These are phyloP conservation scores for Perithous albicinctus DNA, from an alignment of 2,888 invertebrate genomes.

Conservation along the genomic window DNA sequence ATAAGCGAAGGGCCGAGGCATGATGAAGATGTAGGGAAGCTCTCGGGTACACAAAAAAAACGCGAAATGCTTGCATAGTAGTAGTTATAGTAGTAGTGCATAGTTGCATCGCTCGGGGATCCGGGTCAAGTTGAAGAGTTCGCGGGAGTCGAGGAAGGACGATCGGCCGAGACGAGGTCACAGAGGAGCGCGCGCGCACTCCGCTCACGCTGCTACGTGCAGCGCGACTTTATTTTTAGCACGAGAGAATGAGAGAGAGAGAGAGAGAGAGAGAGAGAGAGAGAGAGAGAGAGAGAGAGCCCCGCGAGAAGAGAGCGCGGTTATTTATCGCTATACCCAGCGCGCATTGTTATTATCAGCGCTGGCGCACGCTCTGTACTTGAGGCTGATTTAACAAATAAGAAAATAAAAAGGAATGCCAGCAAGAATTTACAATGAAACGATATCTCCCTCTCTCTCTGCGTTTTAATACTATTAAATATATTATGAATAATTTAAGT, in stretches of 20 bases:
- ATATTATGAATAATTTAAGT: constrained; percentile 50
- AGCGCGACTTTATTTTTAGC: constrained; percentile 77
- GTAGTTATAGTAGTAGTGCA: constrained; percentile 20
- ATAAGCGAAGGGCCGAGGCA: background rate
- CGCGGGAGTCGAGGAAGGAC: constrained; percentile 79
- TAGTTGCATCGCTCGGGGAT: constrained; percentile 65
- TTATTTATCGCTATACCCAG: constrained; percentile 49
- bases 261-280: constrained; percentile 43
- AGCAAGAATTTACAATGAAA: constrained; percentile 34
- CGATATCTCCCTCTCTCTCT: background rate
- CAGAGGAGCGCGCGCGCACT: constrained; percentile 56
- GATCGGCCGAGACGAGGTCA: constrained; percentile 79
- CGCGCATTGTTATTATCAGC: constrained; percentile 44
- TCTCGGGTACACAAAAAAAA: background rate
- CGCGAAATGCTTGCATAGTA: constrained; percentile 45
- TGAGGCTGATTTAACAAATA: constrained; percentile 34
- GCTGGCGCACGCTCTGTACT: constrained; percentile 25
- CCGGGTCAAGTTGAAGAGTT: constrained; percentile 83
- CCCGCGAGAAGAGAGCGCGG: too few species aligned
- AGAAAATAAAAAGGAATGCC: constrained; percentile 18
- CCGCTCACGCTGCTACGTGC: constrained; percentile 63
- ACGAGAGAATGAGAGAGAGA: constrained; percentile 45
- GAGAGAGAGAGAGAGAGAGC: constrained; percentile 17
- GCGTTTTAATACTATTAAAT: constrained; percentile 40
- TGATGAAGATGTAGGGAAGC: background rate